Conservation (phyloP, 2,797 vertebrate species). For the Brachymystax lenok region DNA sequence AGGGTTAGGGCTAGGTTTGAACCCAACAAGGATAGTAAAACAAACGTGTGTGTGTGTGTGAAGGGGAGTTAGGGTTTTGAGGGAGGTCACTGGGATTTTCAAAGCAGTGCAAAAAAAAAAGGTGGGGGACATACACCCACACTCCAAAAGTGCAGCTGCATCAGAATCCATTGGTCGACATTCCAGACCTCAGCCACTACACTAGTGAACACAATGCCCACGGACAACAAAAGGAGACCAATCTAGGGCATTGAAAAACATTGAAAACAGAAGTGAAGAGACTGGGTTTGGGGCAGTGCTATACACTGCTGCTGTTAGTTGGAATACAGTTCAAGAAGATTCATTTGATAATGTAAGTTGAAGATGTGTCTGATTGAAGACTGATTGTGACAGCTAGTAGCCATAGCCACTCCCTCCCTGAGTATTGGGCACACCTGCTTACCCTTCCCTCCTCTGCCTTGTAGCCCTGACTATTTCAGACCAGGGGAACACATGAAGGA, state of each 20-base stretch:
- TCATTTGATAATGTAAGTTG: background rate
- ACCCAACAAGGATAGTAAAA: too few relatives aligned
- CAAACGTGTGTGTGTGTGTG: background rate
- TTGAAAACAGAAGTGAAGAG: background rate
- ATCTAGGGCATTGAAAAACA: background rate
- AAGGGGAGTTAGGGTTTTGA: background rate
- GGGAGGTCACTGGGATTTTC: background rate
- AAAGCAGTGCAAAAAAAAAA: background rate
- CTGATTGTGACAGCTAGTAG: background rate
- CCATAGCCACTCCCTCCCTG: background rate
- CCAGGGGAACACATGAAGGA: background rate
- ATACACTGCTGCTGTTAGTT: background rate
- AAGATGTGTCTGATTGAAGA: background rate
- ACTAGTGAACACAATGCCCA: conserved; percentile 3
- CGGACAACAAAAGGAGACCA: background rate
- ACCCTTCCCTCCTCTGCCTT: background rate
- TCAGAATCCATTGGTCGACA: background rate
- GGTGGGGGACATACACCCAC: too few relatives aligned
- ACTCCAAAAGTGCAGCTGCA: background rate
- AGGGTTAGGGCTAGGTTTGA: too few relatives aligned
- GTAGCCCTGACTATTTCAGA: background rate
- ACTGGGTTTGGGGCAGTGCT: background rate
- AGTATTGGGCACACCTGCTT: background rate
- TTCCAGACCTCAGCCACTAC: background rate
- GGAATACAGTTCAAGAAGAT: too few relatives aligned